A percentile compares a stretch with the other conserved stretches of the same genome.
These are phyloP conservation scores for Acanthurus lineatus DNA, from an alignment of 2,797 vertebrate genomes.

Conservation along the genomic window DNA sequence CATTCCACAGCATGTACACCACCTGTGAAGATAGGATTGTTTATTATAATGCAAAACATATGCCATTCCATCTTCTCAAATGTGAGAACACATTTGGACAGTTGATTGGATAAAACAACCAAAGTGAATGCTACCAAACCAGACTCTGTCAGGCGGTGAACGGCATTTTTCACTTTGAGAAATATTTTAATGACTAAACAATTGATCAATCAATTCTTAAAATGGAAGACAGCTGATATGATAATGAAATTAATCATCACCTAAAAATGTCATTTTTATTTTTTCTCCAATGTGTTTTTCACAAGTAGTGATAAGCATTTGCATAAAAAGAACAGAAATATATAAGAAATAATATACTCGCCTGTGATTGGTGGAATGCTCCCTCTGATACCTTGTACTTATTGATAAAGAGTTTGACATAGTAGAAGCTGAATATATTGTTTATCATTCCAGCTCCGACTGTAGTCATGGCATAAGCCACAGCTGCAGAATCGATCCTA, in stretches of 20 bases:
- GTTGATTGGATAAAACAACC: too few species aligned
- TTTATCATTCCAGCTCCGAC: conserved; percentile 92
- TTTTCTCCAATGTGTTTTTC: not conserved
- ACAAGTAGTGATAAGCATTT: not conserved
- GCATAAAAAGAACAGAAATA: not conserved
- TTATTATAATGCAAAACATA: not conserved
- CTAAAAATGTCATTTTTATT: not conserved
- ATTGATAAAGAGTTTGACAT: conserved; percentile 93
- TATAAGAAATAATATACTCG: conserved; percentile 62
- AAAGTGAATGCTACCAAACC: too few species aligned
- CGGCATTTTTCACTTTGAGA: not conserved
- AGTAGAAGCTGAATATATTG: conserved; percentile 95
- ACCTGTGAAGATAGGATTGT: conserved; percentile 77
- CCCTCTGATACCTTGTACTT: conserved; percentile 90
- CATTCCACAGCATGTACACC: conserved; percentile 94
- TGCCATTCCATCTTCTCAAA: too few species aligned
- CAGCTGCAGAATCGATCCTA: conserved; percentile 82
- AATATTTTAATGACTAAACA: not conserved
- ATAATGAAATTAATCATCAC: not conserved
- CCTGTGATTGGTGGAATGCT: conserved; percentile 92
- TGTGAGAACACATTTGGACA: too few species aligned
- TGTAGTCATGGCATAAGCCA: conserved; percentile 92
- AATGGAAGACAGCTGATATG: not conserved
- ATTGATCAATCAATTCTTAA: not conserved
- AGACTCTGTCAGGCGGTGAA: not conserved